Percentiles rank a stretch among this genome's conserved stretches.
phyloP scores from a whole-genome alignment of 1,140 invertebrate genomes.

The Bombus polaris region DNA sequence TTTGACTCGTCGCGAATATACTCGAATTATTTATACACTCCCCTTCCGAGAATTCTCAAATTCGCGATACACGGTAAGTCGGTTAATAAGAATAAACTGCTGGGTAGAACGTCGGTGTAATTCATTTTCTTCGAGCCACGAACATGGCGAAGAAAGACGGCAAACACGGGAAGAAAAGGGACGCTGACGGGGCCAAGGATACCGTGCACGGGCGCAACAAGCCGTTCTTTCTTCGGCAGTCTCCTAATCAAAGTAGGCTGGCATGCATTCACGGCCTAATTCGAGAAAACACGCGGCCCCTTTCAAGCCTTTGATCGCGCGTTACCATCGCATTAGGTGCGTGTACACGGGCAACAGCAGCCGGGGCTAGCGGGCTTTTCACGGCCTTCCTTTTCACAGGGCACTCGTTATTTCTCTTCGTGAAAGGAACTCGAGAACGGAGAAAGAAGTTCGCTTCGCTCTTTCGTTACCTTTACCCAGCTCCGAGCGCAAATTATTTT shows the following conservation, averaged over 20 bases:
- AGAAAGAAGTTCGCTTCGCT: slow-evolving; percentile 16
- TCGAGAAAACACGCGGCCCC: slow-evolving; percentile 74
- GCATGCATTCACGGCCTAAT: slow-evolving; percentile 76
- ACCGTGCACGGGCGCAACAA: slow-evolving; percentile 65
- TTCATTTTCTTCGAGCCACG: slow-evolving; percentile 2
- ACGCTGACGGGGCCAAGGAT: slow-evolving; percentile 50
- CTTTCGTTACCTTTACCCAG: background rate
- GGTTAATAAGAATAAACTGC: background rate
- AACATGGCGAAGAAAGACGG: background rate
- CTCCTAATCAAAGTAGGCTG: slow-evolving; percentile 74
- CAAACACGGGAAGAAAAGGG: background rate
- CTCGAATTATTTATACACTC: background rate
- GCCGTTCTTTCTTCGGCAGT: slow-evolving; percentile 71
- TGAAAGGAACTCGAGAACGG: slow-evolving; percentile 42
- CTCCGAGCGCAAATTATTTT: slow-evolving; percentile 37
- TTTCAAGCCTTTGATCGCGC: slow-evolving; percentile 74
- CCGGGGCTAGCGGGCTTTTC: slow-evolving; percentile 33
- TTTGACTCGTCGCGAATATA: background rate
- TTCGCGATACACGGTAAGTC: background rate
- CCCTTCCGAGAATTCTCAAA: background rate
- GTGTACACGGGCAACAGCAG: slow-evolving; percentile 31
- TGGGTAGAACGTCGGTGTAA: background rate
- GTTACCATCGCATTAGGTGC: slow-evolving; percentile 61
- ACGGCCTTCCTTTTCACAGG: slow-evolving; percentile 61
- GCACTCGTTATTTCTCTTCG: slow-evolving; percentile 64